Evolutionary conservation across 2,797 vertebrate genomes (phyloP), one percentile per base, ranked within the genome.

Genomic region (Cryptoprocta ferox): DNA sequence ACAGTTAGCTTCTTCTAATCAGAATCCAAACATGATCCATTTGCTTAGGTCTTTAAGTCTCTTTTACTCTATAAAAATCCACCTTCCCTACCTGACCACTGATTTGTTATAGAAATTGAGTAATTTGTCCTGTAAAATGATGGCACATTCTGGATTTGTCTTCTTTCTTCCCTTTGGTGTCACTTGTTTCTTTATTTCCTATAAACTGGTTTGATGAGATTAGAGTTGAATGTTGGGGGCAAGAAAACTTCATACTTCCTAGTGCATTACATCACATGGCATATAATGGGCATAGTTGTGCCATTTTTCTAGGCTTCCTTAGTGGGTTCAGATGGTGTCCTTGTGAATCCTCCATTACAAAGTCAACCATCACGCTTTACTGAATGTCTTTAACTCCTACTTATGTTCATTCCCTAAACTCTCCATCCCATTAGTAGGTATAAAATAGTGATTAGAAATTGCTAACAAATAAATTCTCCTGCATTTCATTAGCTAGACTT

Each of bases 371-470:
- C 8, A 28, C 37, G 18, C 19, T 91, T 81, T 81, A 45, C 42
- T 18, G 24, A 88, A 76, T 5, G 37, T 14, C 39, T 91, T 86
- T 79, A 21, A 1, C 18, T 61, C 66, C 5, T 24, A 61, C 39
- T 50, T 42, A 2, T 11, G 16, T 84, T 88, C 32, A 70, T 86
- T 89, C 45, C 19, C 81, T 83, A 75, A 2, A 35, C 21, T 12
- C 53, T 68, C 73, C 35, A 66, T 76, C 14, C 73, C 53, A 71
- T 59, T 80, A 37, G 32, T 56, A 66, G 50, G 21, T 82, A 2
- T 94, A 84, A 95, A 93, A 71, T 19, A 78, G 11, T 35, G 39
- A 70, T 75, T 79, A 84, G 32, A 76, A n/a, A 85, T 50, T 79
- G 14, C 42, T 45, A 4, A 4, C 7, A 65, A 39, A n/a, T n/a